Evolutionary conservation across 2,113 vertebrate species (phyloP).

Genomic region (Danio rerio): GRCz12tu NC_133187.1:31207501-31208000

Average conservation of each 20-base stretch:
- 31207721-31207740: constrained; percentile 53
- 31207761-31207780: constrained; percentile 36
- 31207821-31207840: constrained; percentile 32
- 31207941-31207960: constrained; percentile 26
- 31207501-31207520: background rate
- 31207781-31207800: constrained; percentile 52
- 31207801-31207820: constrained; percentile 32
- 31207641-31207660: background rate
- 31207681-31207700: background rate
- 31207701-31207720: constrained; percentile 3
- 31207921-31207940: constrained; percentile 47
- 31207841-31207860: constrained; percentile 40
- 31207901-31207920: constrained; percentile 52
- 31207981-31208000: constrained; percentile 53
- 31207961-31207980: constrained; percentile 56
- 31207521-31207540: background rate
- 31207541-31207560: background rate
- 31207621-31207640: background rate
- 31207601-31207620: background rate
- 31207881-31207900: constrained; percentile 70
- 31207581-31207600: background rate
- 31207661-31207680: constrained; percentile 1
- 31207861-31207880: constrained; percentile 65
- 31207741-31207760: constrained; percentile 36
- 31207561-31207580: background rate